Conservation (phyloP, 2,888 invertebrate genomes). For the Boloria euphrosyne region DNA sequence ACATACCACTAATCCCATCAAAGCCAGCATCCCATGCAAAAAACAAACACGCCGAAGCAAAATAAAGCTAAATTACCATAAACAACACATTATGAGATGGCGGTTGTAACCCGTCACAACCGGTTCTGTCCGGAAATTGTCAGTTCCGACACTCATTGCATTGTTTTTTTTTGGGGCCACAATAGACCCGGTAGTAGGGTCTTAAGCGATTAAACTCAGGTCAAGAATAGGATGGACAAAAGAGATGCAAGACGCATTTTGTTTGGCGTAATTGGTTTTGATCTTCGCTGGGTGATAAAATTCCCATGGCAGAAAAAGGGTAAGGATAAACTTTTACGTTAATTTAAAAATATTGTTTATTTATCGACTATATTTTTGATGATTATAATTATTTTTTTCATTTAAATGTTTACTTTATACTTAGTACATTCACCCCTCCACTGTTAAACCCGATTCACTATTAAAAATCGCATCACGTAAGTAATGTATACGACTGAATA, state of each 20-base stretch:
- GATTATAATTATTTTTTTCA: slow-evolving; percentile 7
- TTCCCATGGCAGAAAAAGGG: slow-evolving; percentile 33
- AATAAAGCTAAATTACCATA: slow-evolving; percentile 79
- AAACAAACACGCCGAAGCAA: slow-evolving; percentile 60
- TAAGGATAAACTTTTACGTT: neutral
- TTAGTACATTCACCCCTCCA: no score
- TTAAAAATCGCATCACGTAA: no score
- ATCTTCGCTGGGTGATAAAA: slow-evolving; percentile 29
- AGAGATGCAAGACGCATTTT: slow-evolving; percentile 51
- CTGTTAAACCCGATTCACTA: no score
- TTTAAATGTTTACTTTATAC: no score
- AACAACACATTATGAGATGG: slow-evolving; percentile 74
- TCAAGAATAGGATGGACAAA: slow-evolving; percentile 55
- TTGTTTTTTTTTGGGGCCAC: slow-evolving; percentile 66
- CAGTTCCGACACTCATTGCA: slow-evolving; percentile 64
- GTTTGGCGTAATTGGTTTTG: slow-evolving; percentile 48
- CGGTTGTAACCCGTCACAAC: slow-evolving; percentile 68
- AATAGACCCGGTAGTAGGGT: slow-evolving; percentile 57
- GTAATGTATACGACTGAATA: no score
- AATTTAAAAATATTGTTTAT: neutral
- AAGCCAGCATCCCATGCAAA: slow-evolving; percentile 64
- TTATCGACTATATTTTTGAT: slow-evolving; percentile 1
- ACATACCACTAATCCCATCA: slow-evolving; percentile 60
- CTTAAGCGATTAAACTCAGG: slow-evolving; percentile 59
- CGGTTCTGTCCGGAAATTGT: slow-evolving; percentile 70